Percentiles rank a stretch among this genome's conserved stretches.
Conservation (phyloP, 92 coral and sea anemone species). For the Heteractis magnifica region DNA sequence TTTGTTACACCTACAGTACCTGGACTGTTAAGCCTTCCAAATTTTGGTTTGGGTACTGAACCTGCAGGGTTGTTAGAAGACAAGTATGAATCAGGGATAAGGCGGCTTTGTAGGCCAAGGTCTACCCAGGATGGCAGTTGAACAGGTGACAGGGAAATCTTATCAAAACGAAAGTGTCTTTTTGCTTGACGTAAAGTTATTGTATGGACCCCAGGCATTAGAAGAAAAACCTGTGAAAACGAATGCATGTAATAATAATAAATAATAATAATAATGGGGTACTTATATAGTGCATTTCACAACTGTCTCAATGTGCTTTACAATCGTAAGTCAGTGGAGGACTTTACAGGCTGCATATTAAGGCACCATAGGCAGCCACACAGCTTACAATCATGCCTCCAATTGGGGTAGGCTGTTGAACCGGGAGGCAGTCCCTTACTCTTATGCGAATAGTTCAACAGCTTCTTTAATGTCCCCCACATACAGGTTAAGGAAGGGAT, state of each 20-base stretch:
- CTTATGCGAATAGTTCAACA: no score
- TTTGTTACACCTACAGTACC: conserved; percentile 33
- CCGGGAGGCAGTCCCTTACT: no score
- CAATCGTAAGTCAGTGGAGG: no score
- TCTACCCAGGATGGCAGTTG: conserved; percentile 70
- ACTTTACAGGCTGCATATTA: no score
- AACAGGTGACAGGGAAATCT: conserved; percentile 63
- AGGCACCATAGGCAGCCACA: no score
- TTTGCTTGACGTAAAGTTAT: conserved; percentile 66
- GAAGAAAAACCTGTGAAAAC: conserved; percentile 45
- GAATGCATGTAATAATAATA: not conserved
- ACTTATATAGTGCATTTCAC: no score
- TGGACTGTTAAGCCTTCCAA: conserved; percentile 74
- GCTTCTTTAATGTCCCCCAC: no score
- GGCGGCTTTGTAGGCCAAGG: conserved; percentile 89
- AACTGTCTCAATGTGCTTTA: no score
- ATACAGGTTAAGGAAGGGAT: no score
- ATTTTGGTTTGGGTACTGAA: conserved; percentile 62
- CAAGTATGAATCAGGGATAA: conserved; percentile 78
- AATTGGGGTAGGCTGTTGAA: no score
- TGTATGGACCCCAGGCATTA: conserved; percentile 78
- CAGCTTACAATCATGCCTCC: no score
- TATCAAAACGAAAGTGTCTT: conserved; percentile 56
- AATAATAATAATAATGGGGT: no score
- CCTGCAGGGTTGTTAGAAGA: conserved; percentile 36